Evolutionary conservation across 2,797 vertebrate species (phyloP).

Genomic region (Crypturellus tataupa): DNA sequence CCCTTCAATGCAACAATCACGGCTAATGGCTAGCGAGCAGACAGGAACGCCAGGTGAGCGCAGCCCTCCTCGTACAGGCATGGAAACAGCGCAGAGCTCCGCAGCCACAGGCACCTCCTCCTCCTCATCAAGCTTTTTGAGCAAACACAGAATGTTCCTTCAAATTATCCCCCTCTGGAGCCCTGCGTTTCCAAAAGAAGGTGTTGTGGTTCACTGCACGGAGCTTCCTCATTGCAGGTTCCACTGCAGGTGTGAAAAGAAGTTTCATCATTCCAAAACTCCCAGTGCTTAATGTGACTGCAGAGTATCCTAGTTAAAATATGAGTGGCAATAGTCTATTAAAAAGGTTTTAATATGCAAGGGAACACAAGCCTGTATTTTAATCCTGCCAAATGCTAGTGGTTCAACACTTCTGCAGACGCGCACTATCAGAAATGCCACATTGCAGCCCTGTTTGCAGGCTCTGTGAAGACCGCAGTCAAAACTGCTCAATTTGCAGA

Average conservation of each 20-base stretch:
- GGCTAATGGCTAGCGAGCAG: slow-evolving; percentile 74
- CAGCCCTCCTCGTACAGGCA: slow-evolving; percentile 17
- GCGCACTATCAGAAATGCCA: neutral
- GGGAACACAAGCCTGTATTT: neutral
- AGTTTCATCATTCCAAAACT: neutral
- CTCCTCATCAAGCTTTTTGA: slow-evolving; percentile 51
- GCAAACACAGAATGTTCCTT: slow-evolving; percentile 39
- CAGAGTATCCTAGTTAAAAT: slow-evolving; percentile 31
- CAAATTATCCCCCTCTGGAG: slow-evolving; percentile 61
- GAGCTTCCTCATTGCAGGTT: slow-evolving; percentile 15
- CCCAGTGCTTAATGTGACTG: slow-evolving; percentile 50
- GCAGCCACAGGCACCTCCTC: slow-evolving; percentile 8
- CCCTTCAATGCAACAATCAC: slow-evolving; percentile 79
- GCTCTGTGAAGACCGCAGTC: neutral
- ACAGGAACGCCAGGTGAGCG: slow-evolving; percentile 66
- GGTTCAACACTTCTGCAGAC: neutral
- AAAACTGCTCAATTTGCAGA: neutral
- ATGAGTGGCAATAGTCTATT: neutral
- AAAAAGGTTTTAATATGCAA: neutral
- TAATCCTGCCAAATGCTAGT: neutral
- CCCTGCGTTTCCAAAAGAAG: slow-evolving; percentile 48
- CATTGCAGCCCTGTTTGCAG: neutral
- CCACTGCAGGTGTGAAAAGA: slow-evolving; percentile 17
- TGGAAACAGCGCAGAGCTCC: slow-evolving; percentile 55
- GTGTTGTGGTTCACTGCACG: slow-evolving; percentile 22